These are phyloP conservation scores for Psilopsiagon aurifrons DNA, from an alignment of 2,113 vertebrate species.

Conservation along the genomic window DNA sequence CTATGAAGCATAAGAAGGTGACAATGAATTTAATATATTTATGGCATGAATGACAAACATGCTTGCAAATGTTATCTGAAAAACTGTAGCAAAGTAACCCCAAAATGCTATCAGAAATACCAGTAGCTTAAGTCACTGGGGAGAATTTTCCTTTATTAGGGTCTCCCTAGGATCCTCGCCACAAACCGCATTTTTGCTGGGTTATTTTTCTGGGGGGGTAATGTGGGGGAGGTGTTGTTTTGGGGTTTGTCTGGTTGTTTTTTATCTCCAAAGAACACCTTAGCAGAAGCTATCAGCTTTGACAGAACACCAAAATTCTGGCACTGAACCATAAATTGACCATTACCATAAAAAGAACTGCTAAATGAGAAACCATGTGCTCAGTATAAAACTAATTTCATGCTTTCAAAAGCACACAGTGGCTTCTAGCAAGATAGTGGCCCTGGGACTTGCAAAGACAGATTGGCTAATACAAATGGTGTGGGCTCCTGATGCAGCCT, in stretches of 20 bases:
- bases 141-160: slow-evolving; percentile 11
- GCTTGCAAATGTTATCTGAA: not conserved
- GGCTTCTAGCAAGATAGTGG: slow-evolving; percentile 82
- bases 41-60: not conserved
- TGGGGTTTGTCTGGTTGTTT: not conserved
- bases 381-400: slow-evolving; percentile 88
- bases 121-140: not conserved
- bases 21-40: not conserved
- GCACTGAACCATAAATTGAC: slow-evolving; percentile 82
- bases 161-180: slow-evolving; percentile 12
- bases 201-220: not conserved
- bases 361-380: slow-evolving; percentile 83
- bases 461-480: slow-evolving; percentile 79
- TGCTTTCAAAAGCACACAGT: slow-evolving; percentile 87
- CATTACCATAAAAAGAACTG: slow-evolving; percentile 83
- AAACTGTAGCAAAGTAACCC: not conserved
- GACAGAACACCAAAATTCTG: slow-evolving; percentile 74
- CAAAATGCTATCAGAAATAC: slow-evolving; percentile 32
- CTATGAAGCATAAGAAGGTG: not conserved
- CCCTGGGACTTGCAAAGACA: slow-evolving; percentile 82
- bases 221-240: not conserved
- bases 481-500: slow-evolving; percentile 75
- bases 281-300: slow-evolving; percentile 74
- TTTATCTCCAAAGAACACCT: slow-evolving; percentile 81
- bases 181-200: not conserved